Evolutionary conservation across 2,113 vertebrate species (phyloP).

Genomic region (Cygnus atratus): DNA sequence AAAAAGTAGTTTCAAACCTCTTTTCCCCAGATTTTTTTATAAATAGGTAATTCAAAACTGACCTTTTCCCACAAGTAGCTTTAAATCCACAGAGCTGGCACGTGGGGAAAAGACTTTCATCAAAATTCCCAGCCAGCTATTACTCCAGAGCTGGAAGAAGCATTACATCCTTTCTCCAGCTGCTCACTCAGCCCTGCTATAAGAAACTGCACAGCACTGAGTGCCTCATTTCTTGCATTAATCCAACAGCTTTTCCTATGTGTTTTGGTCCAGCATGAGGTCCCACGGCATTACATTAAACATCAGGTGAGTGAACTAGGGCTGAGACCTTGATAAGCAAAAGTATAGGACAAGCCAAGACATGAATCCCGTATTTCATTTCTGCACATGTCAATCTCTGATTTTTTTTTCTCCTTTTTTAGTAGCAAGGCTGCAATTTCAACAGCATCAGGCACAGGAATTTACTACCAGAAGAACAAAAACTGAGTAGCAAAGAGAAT

Average conservation of each 20-base stretch:
- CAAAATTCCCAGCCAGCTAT: not conserved
- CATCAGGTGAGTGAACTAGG: fast-evolving
- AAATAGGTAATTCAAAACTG: not conserved
- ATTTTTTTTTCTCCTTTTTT: not conserved
- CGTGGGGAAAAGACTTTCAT: not conserved
- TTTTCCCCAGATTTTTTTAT: not conserved
- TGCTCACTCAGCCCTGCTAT: not conserved
- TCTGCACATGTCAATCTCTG: not conserved
- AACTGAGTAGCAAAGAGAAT: slow-evolving; percentile 4
- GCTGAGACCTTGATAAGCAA: not conserved
- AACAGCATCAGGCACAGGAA: not conserved
- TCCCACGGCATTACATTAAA: not conserved
- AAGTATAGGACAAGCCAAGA: not conserved
- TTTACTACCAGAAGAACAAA: slow-evolving; percentile 44
- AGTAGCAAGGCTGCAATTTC: not conserved
- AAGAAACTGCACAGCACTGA: not conserved
- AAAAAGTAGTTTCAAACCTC: not conserved
- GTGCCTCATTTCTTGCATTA: not conserved
- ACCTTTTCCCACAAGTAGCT: slow-evolving; percentile 4
- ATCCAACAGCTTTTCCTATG: not conserved
- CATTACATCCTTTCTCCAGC: not conserved
- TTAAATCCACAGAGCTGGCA: not conserved
- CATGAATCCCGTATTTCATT: not conserved
- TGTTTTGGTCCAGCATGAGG: not conserved
- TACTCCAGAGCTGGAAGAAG: not conserved